Conservation (phyloP, 2,797 vertebrate genomes). For the Austrolebias charrua region DNA sequence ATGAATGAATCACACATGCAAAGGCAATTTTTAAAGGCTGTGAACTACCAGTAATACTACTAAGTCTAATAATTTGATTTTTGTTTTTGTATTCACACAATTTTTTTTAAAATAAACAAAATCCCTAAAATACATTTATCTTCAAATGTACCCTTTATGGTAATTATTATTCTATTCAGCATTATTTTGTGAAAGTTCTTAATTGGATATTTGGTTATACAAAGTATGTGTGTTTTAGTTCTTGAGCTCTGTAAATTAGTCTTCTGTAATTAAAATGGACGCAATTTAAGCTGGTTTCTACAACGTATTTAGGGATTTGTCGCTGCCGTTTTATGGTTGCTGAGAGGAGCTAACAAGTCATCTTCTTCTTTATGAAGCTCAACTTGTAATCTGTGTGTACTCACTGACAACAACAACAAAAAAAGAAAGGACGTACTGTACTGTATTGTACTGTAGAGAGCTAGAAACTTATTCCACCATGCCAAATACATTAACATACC, state of each 20-base stretch:
- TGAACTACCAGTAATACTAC: not conserved
- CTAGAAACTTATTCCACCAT: slow-evolving; percentile 40
- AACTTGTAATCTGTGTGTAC: slow-evolving; percentile 21
- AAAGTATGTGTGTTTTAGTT: slow-evolving; percentile 31
- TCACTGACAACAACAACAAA: slow-evolving; percentile 25
- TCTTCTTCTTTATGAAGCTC: slow-evolving; percentile 32
- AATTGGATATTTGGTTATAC: slow-evolving; percentile 18
- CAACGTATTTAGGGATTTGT: slow-evolving; percentile 30
- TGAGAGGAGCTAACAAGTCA: slow-evolving; percentile 16
- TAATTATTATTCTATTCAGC: slow-evolving; percentile 12
- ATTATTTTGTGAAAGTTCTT: not conserved
- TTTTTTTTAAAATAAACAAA: not conserved
- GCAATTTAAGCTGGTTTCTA: slow-evolving; percentile 23
- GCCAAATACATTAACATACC: slow-evolving; percentile 79
- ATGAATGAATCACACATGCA: too few species aligned
- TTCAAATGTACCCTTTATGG: too few species aligned
- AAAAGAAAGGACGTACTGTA: too few species aligned
- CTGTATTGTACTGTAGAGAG: slow-evolving; percentile 17
- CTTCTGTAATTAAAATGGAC: slow-evolving; percentile 38
- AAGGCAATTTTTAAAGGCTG: not conserved
- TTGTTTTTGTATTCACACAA: not conserved
- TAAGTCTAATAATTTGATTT: not conserved
- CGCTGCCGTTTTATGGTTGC: slow-evolving; percentile 32
- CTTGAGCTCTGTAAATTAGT: slow-evolving; percentile 31
- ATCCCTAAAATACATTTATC: too few species aligned